Base-by-base conservation (phyloP, 2,888 invertebrate species). In the Melanargia galathea region DNA sequence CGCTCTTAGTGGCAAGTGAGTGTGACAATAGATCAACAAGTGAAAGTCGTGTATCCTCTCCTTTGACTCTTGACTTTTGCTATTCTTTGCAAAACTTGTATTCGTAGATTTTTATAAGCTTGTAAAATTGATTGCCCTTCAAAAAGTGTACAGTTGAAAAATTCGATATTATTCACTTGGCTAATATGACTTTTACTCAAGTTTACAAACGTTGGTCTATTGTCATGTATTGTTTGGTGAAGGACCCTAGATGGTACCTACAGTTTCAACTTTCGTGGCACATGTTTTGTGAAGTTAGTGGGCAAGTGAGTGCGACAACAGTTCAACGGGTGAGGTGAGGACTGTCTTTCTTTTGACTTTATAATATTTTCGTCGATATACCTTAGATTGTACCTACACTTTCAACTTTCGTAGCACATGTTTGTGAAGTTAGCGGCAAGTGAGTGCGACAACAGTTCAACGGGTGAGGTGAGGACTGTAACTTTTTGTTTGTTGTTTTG, bases 401-500 rank as follows among this genome's bases (percentile, higher is more conserved):
- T 30, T 20, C 20, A 35, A 52, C 20, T 33, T 52, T 52, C 52
- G 52, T 35, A 20, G 18, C 20, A 11, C 52, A 10, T 16, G 10
- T 0, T 20, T 20, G 51, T 33, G 33, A 11, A 30, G 11, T 35
- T 11, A 20, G 35, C 22, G 20, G 52, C 35, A 35, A 33, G 45
- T 5, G 13, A 49, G 3, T 2, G 20, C 52, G 52, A 52, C 52
- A 35, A 33, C 33, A 52, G 33, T 52, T 20, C 52, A 52, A 52
- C 52, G 18, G 1, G 16, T 48, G 48, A 11, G 13, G 5, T 11
- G 10, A 2, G 5, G 22, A 24, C 22, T 13, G 1, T 22, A n/a
- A n/a, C 13, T 24, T 20, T 13, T 24, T n/a, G n/a, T n/a, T n/a
- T n/a, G n/a, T n/a, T n/a, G n/a, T 48, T 2, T 18, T 30, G 11